These are phyloP conservation scores for Cryptomyrus ogoouensis DNA, from an alignment of 2,113 vertebrate genomes.

Conservation along the genomic window DNA sequence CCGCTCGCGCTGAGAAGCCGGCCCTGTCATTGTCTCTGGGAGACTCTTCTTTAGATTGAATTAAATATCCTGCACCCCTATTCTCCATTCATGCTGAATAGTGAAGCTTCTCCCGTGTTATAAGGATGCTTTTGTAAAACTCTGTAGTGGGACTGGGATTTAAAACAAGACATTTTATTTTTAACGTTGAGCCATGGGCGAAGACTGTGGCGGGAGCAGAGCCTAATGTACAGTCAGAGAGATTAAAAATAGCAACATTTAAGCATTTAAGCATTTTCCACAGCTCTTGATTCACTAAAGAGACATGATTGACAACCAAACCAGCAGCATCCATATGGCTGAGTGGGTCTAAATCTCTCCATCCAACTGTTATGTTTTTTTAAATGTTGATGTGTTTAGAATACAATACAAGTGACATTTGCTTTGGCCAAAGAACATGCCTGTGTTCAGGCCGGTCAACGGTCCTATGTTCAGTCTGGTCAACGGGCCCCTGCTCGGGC, in stretches of 20 bases:
- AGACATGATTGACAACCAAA: neutral
- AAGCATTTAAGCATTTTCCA: neutral
- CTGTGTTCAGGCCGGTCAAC: neutral
- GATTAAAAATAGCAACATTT: slow-evolving; percentile 2
- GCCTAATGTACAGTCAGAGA: neutral
- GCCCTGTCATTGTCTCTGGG: neutral
- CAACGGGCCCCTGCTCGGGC: neutral
- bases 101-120: neutral
- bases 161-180: neutral
- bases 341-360: neutral
- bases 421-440: neutral
- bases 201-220: neutral
- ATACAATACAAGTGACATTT: neutral
- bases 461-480: neutral
- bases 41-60: neutral
- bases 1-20: neutral
- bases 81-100: neutral
- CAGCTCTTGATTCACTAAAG: neutral
- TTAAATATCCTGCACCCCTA: neutral
- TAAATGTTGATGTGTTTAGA: neutral
- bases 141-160: neutral
- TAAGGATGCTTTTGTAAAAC: neutral
- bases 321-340: neutral
- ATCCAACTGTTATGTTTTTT: neutral
- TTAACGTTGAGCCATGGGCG: neutral